Percentiles rank a stretch among this genome's conserved stretches.
These are phyloP conservation scores for Catharus bicknelli DNA, from an alignment of 2,113 vertebrate genomes.

Conservation along the genomic window DNA sequence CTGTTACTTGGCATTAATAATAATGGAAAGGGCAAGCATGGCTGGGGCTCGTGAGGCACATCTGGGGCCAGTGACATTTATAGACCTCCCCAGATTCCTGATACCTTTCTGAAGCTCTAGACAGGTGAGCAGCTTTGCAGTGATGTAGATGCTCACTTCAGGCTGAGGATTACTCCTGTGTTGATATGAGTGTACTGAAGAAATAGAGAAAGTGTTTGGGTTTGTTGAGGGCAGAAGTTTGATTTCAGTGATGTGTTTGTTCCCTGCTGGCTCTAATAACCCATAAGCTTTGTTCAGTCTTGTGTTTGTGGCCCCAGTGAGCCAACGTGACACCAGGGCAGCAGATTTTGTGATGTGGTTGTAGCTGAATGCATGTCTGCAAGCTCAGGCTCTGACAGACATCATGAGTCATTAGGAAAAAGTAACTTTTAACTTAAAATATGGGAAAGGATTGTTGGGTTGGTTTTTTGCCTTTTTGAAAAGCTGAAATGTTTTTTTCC, in stretches of 20 bases:
- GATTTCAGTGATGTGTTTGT: not conserved
- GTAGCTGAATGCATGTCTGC: not conserved
- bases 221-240: not conserved
- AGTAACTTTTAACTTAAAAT: not conserved
- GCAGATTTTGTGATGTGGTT: fast-evolving
- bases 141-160: not conserved
- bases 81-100: not conserved
- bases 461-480: not conserved
- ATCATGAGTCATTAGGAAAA: not conserved
- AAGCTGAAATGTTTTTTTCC: not conserved
- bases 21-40: not conserved
- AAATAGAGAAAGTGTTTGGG: not conserved
- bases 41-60: not conserved
- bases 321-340: not conserved
- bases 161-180: not conserved
- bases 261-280: not conserved
- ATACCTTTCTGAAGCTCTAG: not conserved
- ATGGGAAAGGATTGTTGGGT: not conserved
- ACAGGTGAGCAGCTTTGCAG: not conserved
- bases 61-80: not conserved
- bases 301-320: not conserved
- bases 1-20: not conserved
- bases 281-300: not conserved
- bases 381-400: not conserved
- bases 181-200: not conserved